Base-by-base conservation (phyloP, 2,888 invertebrate genomes). In the Pasiphila rectangulata region DNA sequence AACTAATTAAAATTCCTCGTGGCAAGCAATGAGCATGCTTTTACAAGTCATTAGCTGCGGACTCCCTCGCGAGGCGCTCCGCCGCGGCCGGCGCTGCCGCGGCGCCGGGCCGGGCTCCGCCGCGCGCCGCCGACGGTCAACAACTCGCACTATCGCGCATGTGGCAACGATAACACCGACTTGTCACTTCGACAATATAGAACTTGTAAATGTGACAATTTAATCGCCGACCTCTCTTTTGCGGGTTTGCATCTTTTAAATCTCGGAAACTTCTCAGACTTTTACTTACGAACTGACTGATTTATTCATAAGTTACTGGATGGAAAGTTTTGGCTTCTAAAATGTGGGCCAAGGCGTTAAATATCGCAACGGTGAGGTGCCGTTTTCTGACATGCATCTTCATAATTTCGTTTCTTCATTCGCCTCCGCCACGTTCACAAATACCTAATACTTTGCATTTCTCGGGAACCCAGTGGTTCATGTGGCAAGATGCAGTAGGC, bases 1-100 rank as follows among this genome's bases (percentile, higher is more conserved):
- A 66, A 64, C 73, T 80, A 75, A 81, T 81, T 81, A 79, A 79
- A 69, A 82, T 80, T 79, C 77, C 72, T 76, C 69, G 72, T 61
- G 70, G 72, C 64, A 65, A 63, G 64, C 75, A 69, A 64, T 67
- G 72, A 71, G 68, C 70, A 66, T 72, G 72, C 74, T 70, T 74
- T 77, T 69, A 66, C 70, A 64, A 71, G 69, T 76, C 72, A 74
- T 75, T 75, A 75, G 68, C 69, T 68, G 60, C 49, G 56, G 61
- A 53, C 62, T 35, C n/a, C n/a, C n/a, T n/a, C n/a, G n/a, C 64
- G 61, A 54, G 45, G 45, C 38, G 27, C 38, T 27, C 32, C 49
- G 39, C 35, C 44, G 40, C 34, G 44, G 48, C 49, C 24, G 38
- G 16, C 32, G 13, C 37, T 23, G 10, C 4, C n/a, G 5, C 3